phyloP scores from a whole-genome alignment of 92 coral and sea anemone species.

The Porites lobata region DNA sequence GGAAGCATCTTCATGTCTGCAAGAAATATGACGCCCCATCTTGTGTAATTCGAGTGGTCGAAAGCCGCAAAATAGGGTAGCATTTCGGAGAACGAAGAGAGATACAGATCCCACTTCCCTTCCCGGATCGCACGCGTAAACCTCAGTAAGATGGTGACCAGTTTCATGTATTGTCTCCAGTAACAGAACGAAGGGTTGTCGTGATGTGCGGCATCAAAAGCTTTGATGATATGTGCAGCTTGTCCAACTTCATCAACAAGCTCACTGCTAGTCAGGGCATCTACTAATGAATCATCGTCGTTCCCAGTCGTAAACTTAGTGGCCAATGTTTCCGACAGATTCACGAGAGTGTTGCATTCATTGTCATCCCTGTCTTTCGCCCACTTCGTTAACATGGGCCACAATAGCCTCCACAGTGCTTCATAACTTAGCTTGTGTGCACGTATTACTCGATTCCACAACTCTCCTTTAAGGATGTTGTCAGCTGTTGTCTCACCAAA shows the following conservation, averaged over 20 bases:
- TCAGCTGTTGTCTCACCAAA: no score
- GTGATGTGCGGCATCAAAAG: conserved; percentile 58
- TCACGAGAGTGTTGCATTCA: no score
- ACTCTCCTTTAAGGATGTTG: no score
- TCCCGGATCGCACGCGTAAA: conserved; percentile 77
- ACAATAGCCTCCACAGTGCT: no score
- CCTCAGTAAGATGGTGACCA: conserved; percentile 67
- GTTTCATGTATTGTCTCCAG: conserved; percentile 67
- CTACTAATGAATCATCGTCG: background rate
- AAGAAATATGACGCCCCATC: conserved; percentile 71
- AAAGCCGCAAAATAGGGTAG: conserved; percentile 80
- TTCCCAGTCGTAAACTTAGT: conserved; percentile 21
- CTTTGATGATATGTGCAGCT: conserved; percentile 5
- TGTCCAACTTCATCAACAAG: conserved; percentile 6
- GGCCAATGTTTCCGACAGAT: no score
- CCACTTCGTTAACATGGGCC: no score
- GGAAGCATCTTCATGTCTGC: conserved; percentile 75
- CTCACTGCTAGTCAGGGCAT: conserved; percentile 1
- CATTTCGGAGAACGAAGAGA: conserved; percentile 80
- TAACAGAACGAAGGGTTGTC: conserved; percentile 62
- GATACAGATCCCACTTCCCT: conserved; percentile 80
- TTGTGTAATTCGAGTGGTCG: conserved; percentile 74
- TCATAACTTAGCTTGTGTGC: no score
- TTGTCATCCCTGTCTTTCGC: no score
- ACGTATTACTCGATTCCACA: no score